These are phyloP conservation scores for Centruroides sculpturatus DNA, from an alignment of 1,140 invertebrate genomes.

Conservation along the genomic window DNA sequence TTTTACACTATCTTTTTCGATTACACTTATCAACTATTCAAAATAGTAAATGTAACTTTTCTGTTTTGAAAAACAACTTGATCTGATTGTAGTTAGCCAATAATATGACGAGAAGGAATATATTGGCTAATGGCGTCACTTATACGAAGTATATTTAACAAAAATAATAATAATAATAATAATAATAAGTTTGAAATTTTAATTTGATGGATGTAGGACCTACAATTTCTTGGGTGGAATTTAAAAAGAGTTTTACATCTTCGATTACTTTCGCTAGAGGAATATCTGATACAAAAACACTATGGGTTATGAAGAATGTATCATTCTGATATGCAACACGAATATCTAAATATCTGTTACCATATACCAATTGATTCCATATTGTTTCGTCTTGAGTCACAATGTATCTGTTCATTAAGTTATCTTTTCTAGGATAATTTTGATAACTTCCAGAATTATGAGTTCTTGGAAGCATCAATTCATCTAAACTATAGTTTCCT, in stretches of 20 bases:
- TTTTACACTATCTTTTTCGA: too few relatives aligned
- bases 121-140: too few relatives aligned
- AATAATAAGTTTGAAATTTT: too few relatives aligned
- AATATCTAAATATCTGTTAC: slow-evolving; percentile 23
- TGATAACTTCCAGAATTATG: slow-evolving; percentile 50
- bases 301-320: slow-evolving; percentile 25
- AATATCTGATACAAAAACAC: slow-evolving; percentile 19
- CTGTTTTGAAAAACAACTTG: too few relatives aligned
- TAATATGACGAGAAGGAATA: too few relatives aligned
- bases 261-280: slow-evolving; percentile 17
- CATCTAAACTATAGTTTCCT: slow-evolving; percentile 37
- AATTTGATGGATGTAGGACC: too few relatives aligned
- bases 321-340: slow-evolving; percentile 17
- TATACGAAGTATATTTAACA: too few relatives aligned
- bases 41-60: too few relatives aligned
- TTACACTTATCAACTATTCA: too few relatives aligned
- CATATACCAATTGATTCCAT: slow-evolving; percentile 22
- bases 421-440: slow-evolving; percentile 33
- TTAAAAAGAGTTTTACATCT: slow-evolving; percentile 19
- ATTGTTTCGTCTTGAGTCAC: slow-evolving; percentile 22
- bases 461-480: slow-evolving; percentile 48
- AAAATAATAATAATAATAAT: too few relatives aligned
- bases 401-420: slow-evolving; percentile 32
- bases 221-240: slow-evolving; percentile 36
- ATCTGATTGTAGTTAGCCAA: too few relatives aligned